These are phyloP conservation scores for Apotomis betuletana DNA, from an alignment of 2,888 invertebrate species.

Conservation along the genomic window DNA sequence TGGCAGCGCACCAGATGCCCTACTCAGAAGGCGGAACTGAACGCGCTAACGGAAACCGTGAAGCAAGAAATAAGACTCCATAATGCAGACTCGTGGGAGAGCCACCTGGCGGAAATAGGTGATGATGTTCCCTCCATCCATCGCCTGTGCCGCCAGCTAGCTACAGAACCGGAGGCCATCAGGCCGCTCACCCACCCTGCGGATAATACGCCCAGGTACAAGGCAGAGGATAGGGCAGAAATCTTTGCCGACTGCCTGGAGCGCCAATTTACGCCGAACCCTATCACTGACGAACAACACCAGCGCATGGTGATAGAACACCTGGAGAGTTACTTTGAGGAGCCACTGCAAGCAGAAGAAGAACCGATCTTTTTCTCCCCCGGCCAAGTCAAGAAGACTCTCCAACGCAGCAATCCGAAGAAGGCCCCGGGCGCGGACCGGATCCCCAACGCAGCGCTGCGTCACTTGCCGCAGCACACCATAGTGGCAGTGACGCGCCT, in stretches of 20 bases:
- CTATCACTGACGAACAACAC: not conserved
- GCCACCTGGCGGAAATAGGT: constrained; percentile 10
- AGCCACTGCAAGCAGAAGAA: not conserved
- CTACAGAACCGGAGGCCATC: not conserved
- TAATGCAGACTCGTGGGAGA: not conserved
- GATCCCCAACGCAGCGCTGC: constrained; percentile 1
- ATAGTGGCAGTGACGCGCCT: not conserved
- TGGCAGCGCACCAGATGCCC: constrained; percentile 31
- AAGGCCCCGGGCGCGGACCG: constrained; percentile 21
- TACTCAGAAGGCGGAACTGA: not conserved
- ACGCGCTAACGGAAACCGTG: not conserved
- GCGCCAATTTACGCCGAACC: constrained; percentile 32
- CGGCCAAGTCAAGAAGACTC: constrained; percentile 3
- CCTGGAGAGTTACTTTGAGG: not conserved
- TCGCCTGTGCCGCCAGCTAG: constrained; percentile 1
- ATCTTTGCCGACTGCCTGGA: constrained; percentile 8
- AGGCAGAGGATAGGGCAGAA: constrained; percentile 19
- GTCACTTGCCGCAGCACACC: constrained; percentile 10
- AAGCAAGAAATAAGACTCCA: not conserved
- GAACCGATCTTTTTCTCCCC: not conserved
- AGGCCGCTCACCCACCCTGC: constrained; percentile 2
- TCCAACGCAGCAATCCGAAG: not conserved
- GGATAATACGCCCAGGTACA: constrained; percentile 12
- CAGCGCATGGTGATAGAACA: constrained; percentile 1
- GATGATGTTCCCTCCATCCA: not conserved